Base-by-base conservation (phyloP, 2,113 vertebrate genomes). In the Leiothrix lutea region DNA sequence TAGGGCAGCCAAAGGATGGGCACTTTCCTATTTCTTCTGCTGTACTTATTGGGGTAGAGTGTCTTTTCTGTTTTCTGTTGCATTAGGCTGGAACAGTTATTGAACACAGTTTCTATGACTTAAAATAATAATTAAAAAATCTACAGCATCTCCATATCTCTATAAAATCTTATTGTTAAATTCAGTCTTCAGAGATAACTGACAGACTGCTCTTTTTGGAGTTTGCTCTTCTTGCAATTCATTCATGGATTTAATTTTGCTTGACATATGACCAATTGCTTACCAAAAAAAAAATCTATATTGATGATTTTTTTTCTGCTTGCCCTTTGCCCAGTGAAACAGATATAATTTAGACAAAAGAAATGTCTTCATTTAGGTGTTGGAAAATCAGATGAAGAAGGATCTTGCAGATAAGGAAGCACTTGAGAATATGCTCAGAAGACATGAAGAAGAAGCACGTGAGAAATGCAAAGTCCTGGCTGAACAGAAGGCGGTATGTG, bases 301-400 rank as follows among this genome's bases (percentile, higher is more conserved):
- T 86, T 89, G 83, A 78, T 80, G 47, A 17, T 88, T 95, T 95
- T 95, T 57, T 94, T 81, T 94, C 42, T 94, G 94, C 91, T 83
- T 94, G 48, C 64, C 75, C 83, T 96, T 92, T 95, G 53, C 81
- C 53, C 58, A 79, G 36, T 91, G 88, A 82, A 94, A 88, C 56
- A 56, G 88, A 89, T 82, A 70, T 53, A 87, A 85, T 74, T 88
- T 93, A 93, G 80, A 95, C 82, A 79, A 91, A 89, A 91, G 81
- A 79, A 90, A 82, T 96, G 58, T 96, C 92, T 94, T 97, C 82
- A 91, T 91, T 54, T 95, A 99, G 99, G 98, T 99, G 75, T 95
- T 99, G 97, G 99, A 99, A 98, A 98, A 97, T 97, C 99, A 99
- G 96, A 99, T 99, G 98, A 99, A 99, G 98, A 99, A 98, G 94